Evolutionary conservation across 1,140 invertebrate genomes (phyloP).

Genomic region (Chelonus insularis): DNA sequence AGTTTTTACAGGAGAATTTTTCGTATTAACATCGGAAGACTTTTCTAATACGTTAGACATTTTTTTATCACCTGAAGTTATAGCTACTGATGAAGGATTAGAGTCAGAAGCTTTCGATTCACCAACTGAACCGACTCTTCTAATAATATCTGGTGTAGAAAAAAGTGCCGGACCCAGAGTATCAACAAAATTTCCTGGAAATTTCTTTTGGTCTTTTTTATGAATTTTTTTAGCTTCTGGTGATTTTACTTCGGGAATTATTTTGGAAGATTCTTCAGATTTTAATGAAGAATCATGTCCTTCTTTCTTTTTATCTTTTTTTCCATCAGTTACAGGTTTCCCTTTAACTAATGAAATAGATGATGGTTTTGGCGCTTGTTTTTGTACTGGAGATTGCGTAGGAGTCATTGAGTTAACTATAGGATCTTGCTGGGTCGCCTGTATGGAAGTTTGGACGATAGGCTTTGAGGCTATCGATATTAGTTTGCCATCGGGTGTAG

Average conservation of each 20-base stretch:
- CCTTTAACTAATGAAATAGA: conserved; percentile 31
- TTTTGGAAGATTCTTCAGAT: conserved; percentile 38
- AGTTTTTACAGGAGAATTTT: conserved; percentile 24
- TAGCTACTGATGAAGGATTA: conserved; percentile 16
- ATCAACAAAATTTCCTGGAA: conserved; percentile 65
- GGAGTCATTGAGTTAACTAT: background rate
- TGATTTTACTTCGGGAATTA: conserved; percentile 37
- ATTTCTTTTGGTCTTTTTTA: conserved; percentile 72
- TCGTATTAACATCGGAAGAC: conserved; percentile 15
- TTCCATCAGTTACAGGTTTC: conserved; percentile 42
- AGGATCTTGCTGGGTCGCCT: background rate
- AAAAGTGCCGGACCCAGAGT: conserved; percentile 69
- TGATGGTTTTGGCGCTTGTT: background rate
- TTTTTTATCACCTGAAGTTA: conserved; percentile 25
- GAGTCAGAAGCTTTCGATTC: conserved; percentile 55
- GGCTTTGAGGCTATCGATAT: conserved; percentile 34
- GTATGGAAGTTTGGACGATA: conserved; percentile 2
- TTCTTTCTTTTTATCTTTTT: conserved; percentile 50
- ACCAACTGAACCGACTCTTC: conserved; percentile 60
- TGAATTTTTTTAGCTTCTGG: conserved; percentile 54
- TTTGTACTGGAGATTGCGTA: conserved; percentile 18
- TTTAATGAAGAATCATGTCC: conserved; percentile 33
- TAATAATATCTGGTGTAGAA: conserved; percentile 77
- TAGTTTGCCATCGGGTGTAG: conserved; percentile 45
- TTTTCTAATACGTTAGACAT: conserved; percentile 14